Percentiles rank a stretch among this genome's conserved stretches.
Conservation (phyloP, 2,888 invertebrate species). For the Adela reaumurella region DNA sequence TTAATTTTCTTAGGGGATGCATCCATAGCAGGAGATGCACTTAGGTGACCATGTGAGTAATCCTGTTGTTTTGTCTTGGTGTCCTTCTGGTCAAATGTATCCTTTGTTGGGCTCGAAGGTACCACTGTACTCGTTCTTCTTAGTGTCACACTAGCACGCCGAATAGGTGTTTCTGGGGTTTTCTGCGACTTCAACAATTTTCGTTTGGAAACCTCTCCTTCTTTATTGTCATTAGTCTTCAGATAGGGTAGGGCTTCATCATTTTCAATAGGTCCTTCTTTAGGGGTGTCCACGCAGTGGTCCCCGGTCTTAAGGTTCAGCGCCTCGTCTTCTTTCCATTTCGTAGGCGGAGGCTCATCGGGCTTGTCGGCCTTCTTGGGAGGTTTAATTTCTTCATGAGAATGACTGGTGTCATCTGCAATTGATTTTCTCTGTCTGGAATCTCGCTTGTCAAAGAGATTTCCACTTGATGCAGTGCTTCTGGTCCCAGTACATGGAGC, state of each 20-base stretch:
- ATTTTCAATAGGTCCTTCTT: too few relatives aligned
- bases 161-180: neutral
- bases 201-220: neutral
- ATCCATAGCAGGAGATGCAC: too few relatives aligned
- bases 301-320: conserved; percentile 20
- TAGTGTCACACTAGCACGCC: neutral
- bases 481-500: conserved; percentile 63
- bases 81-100: neutral
- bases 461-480: conserved; percentile 65
- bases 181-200: neutral
- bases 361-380: conserved; percentile 58
- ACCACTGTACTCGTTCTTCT: neutral
- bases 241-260: too few relatives aligned
- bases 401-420: conserved; percentile 31
- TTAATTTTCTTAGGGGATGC: too few relatives aligned
- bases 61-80: neutral
- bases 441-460: conserved; percentile 60
- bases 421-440: conserved; percentile 48
- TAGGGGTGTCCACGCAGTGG: too few relatives aligned
- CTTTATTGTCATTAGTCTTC: too few relatives aligned
- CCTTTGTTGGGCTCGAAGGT: neutral
- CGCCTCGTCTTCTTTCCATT: conserved; percentile 63
- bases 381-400: conserved; percentile 41
- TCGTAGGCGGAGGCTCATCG: conserved; percentile 58
- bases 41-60: too few relatives aligned